A percentile compares a stretch with the other conserved stretches of the same genome.
Conservation (phyloP, 2,113 vertebrate species). For the Dromas ardeola region DNA sequence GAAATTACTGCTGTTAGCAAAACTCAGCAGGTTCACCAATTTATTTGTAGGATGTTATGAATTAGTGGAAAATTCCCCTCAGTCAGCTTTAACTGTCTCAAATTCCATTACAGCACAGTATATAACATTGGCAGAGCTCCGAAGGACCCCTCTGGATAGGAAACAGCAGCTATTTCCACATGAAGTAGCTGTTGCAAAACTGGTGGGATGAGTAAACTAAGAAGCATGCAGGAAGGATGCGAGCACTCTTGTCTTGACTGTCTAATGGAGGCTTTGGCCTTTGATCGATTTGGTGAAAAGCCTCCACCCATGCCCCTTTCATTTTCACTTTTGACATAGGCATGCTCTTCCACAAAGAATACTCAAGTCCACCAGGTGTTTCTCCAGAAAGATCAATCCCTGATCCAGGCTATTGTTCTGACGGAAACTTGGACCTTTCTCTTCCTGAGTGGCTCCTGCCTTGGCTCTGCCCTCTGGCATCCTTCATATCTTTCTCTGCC, state of each 20-base stretch:
- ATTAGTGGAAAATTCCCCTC: neutral
- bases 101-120: neutral
- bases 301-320: neutral
- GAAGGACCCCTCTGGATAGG: neutral
- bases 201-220: neutral
- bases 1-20: neutral
- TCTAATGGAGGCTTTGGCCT: neutral
- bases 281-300: neutral
- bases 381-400: neutral
- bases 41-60: neutral
- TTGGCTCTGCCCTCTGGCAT: neutral
- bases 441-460: neutral
- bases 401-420: neutral
- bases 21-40: neutral
- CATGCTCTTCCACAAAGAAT: neutral
- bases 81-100: neutral
- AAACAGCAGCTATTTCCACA: neutral
- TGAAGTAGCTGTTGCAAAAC: neutral
- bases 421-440: neutral
- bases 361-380: neutral
- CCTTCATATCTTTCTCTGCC: neutral
- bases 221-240: neutral
- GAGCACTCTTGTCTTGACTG: neutral
- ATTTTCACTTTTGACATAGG: neutral
- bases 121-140: neutral